Conservation (phyloP, 2,888 invertebrate genomes). For the Augiades crinisus region DNA sequence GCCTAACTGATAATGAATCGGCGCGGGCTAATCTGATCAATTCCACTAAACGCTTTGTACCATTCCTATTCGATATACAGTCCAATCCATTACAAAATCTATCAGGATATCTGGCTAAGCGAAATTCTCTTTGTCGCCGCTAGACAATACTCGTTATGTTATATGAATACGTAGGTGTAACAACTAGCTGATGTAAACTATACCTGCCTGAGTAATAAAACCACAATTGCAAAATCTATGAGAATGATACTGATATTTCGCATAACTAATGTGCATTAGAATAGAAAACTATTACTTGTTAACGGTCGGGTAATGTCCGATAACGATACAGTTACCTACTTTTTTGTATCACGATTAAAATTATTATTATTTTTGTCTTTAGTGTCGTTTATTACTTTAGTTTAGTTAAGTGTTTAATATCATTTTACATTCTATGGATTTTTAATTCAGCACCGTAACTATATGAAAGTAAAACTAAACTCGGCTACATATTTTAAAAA, state of each 20-base stretch:
- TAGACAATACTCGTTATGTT: neutral
- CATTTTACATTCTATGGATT: no score
- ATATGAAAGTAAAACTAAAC: no score
- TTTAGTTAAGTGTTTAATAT: no score
- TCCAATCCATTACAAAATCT: slow-evolving; percentile 20
- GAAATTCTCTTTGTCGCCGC: slow-evolving; percentile 8
- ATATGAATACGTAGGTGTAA: no score
- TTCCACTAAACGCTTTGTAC: slow-evolving; percentile 16
- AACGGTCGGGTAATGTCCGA: no score
- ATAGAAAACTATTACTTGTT: neutral
- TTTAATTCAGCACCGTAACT: no score
- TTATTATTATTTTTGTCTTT: no score
- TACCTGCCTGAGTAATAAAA: neutral
- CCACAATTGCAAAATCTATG: neutral
- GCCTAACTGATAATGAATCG: slow-evolving; percentile 22
- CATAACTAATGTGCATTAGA: neutral
- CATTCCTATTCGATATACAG: slow-evolving; percentile 12
- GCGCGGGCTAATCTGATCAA: slow-evolving; percentile 19
- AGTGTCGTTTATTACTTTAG: no score
- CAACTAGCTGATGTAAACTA: no score
- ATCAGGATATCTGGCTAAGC: slow-evolving; percentile 7
- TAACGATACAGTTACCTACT: no score
- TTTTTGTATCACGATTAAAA: no score
- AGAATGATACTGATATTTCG: slow-evolving; percentile 5
- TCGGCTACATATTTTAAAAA: no score